These are phyloP conservation scores for Hoplodrina ambigua DNA, from an alignment of 2,888 invertebrate genomes.

Conservation along the genomic window DNA sequence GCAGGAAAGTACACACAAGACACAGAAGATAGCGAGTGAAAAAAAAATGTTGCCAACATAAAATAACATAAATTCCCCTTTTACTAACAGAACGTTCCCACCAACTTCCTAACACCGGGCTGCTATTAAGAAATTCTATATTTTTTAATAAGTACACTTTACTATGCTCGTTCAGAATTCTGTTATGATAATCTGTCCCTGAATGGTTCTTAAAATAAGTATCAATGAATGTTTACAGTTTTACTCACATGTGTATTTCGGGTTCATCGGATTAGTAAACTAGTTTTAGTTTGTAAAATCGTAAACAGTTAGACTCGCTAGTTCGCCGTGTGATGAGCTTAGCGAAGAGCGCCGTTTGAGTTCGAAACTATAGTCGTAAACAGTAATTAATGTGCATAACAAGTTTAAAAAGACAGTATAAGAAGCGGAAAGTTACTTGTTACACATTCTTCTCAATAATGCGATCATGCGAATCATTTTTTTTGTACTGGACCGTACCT, in stretches of 20 bases:
- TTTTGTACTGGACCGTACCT: too few relatives aligned
- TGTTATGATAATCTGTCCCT: neutral
- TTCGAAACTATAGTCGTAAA: neutral
- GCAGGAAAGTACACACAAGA: too few relatives aligned
- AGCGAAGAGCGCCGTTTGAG: neutral
- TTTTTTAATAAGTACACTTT: neutral
- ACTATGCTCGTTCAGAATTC: neutral
- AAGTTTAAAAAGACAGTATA: too few relatives aligned
- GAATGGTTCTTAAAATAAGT: slow-evolving; percentile 1
- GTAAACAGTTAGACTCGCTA: neutral
- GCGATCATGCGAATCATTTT: too few relatives aligned
- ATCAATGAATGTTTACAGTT: slow-evolving; percentile 6
- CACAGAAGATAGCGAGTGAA: too few relatives aligned
- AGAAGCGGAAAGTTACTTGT: too few relatives aligned
- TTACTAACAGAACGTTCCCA: too few relatives aligned
- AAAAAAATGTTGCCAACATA: too few relatives aligned
- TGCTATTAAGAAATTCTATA: neutral
- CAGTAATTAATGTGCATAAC: neutral
- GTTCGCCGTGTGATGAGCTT: neutral
- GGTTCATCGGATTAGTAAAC: too few relatives aligned
- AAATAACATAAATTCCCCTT: too few relatives aligned
- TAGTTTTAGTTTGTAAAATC: neutral
- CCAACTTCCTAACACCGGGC: neutral
- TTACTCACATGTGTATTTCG: neutral
- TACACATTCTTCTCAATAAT: too few relatives aligned